These are phyloP conservation scores for Scolopax bukidnonensis DNA, from an alignment of 2,797 vertebrate genomes.

Conservation along the genomic window DNA sequence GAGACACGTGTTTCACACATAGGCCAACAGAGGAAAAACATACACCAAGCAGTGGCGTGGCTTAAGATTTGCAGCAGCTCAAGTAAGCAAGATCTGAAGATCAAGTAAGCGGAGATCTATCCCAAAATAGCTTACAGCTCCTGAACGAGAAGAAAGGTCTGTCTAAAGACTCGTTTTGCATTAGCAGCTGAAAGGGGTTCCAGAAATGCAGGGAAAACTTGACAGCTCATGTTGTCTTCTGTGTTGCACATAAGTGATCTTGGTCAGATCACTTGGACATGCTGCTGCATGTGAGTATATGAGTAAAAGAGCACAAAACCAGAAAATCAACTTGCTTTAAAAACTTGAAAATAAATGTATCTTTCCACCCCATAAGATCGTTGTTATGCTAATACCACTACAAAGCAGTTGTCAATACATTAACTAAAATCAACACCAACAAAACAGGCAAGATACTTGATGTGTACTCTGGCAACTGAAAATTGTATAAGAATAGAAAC, in stretches of 20 bases:
- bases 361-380: neutral
- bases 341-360: neutral
- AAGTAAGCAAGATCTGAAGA: neutral
- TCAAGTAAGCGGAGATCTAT: neutral
- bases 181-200: fast-evolving
- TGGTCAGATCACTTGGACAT: neutral
- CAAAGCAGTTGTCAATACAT: neutral
- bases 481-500: neutral
- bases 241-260: neutral
- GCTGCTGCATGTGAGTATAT: neutral
- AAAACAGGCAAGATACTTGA: neutral
- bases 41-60: neutral
- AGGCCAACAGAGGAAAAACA: neutral
- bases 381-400: neutral
- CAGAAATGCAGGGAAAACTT: neutral
- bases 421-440: neutral
- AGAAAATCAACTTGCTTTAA: neutral
- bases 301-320: neutral
- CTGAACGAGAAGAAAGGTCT: neutral
- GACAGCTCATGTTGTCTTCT: fast-evolving
- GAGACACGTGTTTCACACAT: neutral
- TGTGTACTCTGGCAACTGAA: neutral
- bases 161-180: neutral
- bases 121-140: neutral
- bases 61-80: neutral